Base-by-base conservation (phyloP, 2,113 vertebrate genomes). In the Protomyctophum bolini region DNA sequence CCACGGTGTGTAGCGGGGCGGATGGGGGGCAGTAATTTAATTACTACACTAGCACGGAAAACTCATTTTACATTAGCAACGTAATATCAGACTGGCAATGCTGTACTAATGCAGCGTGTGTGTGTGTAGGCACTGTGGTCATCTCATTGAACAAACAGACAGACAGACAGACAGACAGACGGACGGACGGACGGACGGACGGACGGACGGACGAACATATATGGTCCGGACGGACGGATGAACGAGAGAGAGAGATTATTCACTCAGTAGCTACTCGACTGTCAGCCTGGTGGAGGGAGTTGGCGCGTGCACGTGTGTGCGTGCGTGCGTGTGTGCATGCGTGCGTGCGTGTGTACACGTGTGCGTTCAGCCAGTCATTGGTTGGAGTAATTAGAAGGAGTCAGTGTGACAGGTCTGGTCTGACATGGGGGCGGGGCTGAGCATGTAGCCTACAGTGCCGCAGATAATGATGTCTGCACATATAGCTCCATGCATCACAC, bases 301-400 rank as follows among this genome's bases (percentile, higher is more conserved):
- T 6, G 33, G 33, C 4, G 33, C 33, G 33, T 6, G 33, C 5
- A 6, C 33, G 5, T 41, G 33, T 41, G 33, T 41, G 33, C 5
- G 33, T 41, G 33, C 5, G 33, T 2, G 33, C 5, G 33, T 33
- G 33, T 33, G 33, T 33, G 33, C 5, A 6, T 33, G 33, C 5
- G 33, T 41, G 2, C 5, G 33, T 41, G 33, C 5, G 2, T 1
- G 2, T 41, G 33, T 41, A 3, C 33, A 6, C 5, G 33, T 6
- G 33, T 50, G 49, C 8, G 49, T 50, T 50, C 49, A 50, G 49
- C 49, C 46, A 46, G 9, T 47, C 66, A 74, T 82, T 77, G 69
- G 64, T 85, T 77, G 72, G 66, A 50, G 74, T 85, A 83, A 77
- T 83, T 80, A 85, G 70, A 66, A 69, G 21, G 21, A 21, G 51